Conservation (phyloP, 1,140 invertebrate genomes). For the Drosophila yakuba region DNA sequence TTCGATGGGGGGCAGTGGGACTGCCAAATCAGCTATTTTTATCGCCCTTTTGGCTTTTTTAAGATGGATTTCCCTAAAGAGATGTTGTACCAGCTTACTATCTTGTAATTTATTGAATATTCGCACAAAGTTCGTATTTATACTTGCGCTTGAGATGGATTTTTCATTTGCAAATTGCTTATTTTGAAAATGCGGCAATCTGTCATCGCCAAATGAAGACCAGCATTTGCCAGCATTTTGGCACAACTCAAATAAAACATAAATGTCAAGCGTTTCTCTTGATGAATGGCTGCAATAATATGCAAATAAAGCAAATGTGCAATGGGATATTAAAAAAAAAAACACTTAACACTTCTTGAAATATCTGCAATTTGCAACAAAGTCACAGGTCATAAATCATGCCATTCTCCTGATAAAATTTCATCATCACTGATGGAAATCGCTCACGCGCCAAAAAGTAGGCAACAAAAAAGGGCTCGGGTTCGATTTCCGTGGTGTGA, state of each 20-base stretch:
- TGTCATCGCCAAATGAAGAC: slow-evolving; percentile 16
- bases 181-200: slow-evolving; percentile 14
- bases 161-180: not conserved
- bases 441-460: slow-evolving; percentile 44
- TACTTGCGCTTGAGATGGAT: not conserved
- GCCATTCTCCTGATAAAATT: not conserved
- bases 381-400: not conserved
- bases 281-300: not conserved
- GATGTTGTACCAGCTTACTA: not conserved
- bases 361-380: not conserved
- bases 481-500: slow-evolving; percentile 1
- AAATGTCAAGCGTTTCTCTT: slow-evolving; percentile 7
- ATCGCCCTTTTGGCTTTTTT: slow-evolving; percentile 3
- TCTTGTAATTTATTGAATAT: too few relatives aligned
- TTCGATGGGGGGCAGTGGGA: not conserved
- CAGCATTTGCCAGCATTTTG: not conserved
- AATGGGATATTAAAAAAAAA: too few relatives aligned
- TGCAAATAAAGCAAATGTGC: not conserved
- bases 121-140: too few relatives aligned
- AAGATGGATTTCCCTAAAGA: not conserved
- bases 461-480: slow-evolving; percentile 23
- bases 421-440: slow-evolving; percentile 26
- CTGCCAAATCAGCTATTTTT: slow-evolving; percentile 37
- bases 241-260: slow-evolving; percentile 13
- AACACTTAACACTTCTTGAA: not conserved